These are phyloP conservation scores for Myotis brandtii DNA, from an alignment of 2,113 vertebrate genomes.

Conservation along the genomic window DNA sequence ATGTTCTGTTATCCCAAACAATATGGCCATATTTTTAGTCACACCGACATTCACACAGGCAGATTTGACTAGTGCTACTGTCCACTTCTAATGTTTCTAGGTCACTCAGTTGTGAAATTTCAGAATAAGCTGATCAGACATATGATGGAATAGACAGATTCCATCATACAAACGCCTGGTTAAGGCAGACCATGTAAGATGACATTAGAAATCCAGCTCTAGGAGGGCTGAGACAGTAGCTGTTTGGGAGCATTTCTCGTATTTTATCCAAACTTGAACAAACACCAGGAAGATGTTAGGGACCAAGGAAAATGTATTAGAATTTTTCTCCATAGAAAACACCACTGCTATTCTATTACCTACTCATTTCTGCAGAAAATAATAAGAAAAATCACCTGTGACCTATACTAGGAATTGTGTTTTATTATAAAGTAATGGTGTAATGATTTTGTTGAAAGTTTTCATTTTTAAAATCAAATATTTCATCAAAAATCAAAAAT, in stretches of 20 bases:
- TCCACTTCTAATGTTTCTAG: not conserved
- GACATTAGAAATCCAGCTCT: not conserved
- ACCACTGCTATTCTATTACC: not conserved
- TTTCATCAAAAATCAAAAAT: too few relatives aligned
- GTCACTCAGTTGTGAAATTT: not conserved
- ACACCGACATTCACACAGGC: not conserved
- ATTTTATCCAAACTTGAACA: not conserved
- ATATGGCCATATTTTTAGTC: not conserved
- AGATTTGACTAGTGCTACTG: not conserved
- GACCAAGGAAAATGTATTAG: not conserved
- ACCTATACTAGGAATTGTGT: not conserved
- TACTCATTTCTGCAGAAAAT: constrained; percentile 15
- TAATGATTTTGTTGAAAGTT: not conserved
- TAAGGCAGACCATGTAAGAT: not conserved
- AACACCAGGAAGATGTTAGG: not conserved
- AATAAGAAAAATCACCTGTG: not conserved
- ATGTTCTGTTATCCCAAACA: constrained; percentile 2
- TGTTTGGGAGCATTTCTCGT: not conserved
- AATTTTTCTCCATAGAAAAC: not conserved
- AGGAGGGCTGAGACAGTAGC: not conserved
- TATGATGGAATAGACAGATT: not conserved
- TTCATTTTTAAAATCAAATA: not conserved
- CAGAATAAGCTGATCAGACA: not conserved
- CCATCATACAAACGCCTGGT: not conserved
- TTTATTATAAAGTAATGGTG: not conserved